These are phyloP conservation scores for Rhinoraja longicauda DNA, from an alignment of 2,797 vertebrate genomes.

Conservation along the genomic window DNA sequence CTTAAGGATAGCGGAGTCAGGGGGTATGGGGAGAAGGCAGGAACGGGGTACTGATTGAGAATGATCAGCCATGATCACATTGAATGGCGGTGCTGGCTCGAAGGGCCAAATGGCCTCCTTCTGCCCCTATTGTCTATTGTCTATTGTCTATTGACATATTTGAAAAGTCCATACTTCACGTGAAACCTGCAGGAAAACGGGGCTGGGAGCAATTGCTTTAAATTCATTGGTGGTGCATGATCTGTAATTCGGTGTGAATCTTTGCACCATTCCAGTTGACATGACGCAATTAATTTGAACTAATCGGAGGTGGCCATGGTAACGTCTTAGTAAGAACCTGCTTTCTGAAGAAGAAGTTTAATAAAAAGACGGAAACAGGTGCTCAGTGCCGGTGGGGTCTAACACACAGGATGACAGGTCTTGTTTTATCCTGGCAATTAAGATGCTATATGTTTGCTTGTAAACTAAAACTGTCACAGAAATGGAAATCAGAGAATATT, in stretches of 20 bases:
- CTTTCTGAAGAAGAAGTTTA: not conserved
- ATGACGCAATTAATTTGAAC: not conserved
- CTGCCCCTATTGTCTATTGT: too few species aligned
- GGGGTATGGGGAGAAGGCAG: too few species aligned
- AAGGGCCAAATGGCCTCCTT: too few species aligned
- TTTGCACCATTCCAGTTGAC: not conserved
- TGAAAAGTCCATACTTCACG: not conserved
- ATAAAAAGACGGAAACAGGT: not conserved
- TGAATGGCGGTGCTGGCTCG: too few species aligned
- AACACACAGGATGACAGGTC: not conserved
- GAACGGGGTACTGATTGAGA: too few species aligned
- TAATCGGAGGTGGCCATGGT: not conserved
- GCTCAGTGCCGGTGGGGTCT: not conserved
- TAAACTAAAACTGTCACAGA: not conserved
- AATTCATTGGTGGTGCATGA: not conserved
- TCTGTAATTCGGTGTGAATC: not conserved
- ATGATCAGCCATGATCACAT: too few species aligned
- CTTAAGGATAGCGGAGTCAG: too few species aligned
- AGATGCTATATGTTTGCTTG: not conserved
- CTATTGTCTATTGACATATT: too few species aligned
- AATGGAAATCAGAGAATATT: not conserved
- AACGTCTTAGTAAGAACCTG: not conserved
- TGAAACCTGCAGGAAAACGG: not conserved
- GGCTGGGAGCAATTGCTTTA: not conserved
- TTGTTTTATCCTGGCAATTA: not conserved